phyloP scores from a whole-genome alignment of 2,113 vertebrate species.

The Tachysurus fulvidraco region DNA sequence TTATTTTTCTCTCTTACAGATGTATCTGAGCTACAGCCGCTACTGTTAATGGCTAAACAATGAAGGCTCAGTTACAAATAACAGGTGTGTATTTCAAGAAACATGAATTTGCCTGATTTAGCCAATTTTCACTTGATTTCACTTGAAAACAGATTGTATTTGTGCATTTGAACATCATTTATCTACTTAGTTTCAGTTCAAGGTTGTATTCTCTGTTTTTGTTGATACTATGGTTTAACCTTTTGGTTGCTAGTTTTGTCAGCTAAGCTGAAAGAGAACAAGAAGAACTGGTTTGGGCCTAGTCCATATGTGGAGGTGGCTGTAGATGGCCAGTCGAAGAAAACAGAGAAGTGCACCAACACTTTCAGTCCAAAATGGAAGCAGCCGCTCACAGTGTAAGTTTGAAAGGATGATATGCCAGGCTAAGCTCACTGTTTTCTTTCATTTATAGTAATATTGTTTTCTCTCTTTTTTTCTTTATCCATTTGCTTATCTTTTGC shows the following conservation, averaged over 20 bases:
- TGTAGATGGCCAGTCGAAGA: constrained; percentile 97
- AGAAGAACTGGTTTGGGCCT: constrained; percentile 98
- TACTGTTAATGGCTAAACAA: constrained; percentile 82
- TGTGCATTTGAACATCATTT: not conserved
- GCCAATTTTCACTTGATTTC: not conserved
- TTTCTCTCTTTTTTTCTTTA: not conserved
- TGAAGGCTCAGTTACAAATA: constrained; percentile 97
- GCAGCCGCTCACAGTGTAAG: constrained; percentile 94
- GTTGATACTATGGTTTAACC: constrained; percentile 17
- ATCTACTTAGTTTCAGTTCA: not conserved
- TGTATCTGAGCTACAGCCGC: not conserved
- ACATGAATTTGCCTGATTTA: not conserved
- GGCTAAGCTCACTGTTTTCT: not conserved
- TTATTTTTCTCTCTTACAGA: constrained; percentile 7
- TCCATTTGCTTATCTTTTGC: not conserved
- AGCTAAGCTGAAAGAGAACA: constrained; percentile 95
- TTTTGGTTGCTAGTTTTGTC: constrained; percentile 82
- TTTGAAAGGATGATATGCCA: constrained; percentile 40
- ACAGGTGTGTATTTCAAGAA: constrained; percentile 77
- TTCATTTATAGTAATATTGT: not conserved
- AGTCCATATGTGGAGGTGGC: constrained; percentile 96
- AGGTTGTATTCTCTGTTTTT: not conserved
- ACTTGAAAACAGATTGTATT: not conserved
- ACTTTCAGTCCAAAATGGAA: constrained; percentile 98
- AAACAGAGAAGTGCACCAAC: constrained; percentile 96